Evolutionary conservation across 2,113 vertebrate genomes (phyloP).

Genomic region (Megalops atlanticus): DNA sequence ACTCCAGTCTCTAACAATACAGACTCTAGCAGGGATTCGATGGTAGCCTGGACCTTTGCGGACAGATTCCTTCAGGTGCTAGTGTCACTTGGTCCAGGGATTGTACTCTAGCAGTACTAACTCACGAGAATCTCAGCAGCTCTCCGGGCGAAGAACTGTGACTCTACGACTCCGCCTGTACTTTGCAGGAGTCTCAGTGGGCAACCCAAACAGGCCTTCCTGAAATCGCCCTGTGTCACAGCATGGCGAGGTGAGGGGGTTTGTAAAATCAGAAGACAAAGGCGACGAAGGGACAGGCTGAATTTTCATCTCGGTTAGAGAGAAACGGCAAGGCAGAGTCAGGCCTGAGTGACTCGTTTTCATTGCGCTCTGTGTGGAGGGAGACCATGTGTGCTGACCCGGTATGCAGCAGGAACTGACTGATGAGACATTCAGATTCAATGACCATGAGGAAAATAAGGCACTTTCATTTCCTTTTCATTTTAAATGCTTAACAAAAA

Average conservation of each 20-base stretch:
- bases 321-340: conserved; percentile 66
- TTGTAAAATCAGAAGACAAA: background rate
- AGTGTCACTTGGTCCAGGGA: background rate
- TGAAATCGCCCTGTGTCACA: background rate
- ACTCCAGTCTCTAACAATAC: background rate
- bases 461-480: conserved; percentile 86
- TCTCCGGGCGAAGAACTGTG: background rate
- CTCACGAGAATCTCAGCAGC: too few species aligned
- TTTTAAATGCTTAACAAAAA: conserved; percentile 83
- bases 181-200: background rate
- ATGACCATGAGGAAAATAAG: conserved; percentile 88
- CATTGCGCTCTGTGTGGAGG: conserved; percentile 67
- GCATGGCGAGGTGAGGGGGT: background rate
- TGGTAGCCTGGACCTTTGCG: background rate
- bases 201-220: background rate
- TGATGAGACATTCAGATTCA: conserved; percentile 78
- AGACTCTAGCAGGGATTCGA: background rate
- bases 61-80: background rate
- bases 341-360: conserved; percentile 70
- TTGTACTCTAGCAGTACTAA: too few species aligned
- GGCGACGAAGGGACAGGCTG: background rate
- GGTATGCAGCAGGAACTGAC: conserved; percentile 73
- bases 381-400: conserved; percentile 71
- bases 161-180: background rate
- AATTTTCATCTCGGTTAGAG: conserved; percentile 9